Base-by-base conservation (phyloP, 2,797 vertebrate genomes). In the Champsocephalus gunnari region DNA sequence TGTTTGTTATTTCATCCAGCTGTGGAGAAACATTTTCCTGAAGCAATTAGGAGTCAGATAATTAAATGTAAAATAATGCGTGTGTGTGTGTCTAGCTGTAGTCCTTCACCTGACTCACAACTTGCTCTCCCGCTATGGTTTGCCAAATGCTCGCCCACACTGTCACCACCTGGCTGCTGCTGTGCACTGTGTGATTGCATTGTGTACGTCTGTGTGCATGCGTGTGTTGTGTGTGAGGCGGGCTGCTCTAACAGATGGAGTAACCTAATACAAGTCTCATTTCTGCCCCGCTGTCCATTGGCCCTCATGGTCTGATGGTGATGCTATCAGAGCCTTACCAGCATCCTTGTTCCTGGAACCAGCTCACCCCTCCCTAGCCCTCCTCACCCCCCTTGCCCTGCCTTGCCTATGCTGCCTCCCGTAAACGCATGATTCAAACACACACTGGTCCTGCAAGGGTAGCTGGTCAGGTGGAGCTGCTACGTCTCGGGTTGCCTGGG, bases 301-400 rank as follows among this genome's bases (percentile, higher is more conserved):
- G 86, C 89, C 87, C 85, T 90, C 84, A 77, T 72, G 92, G 88
- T 88, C 88, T 59, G 75, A 72, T 82, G 80, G 75, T 86, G 92
- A 95, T 95, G 88, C 83, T 94, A 92, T 95, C 92, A 85, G 78
- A 72, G 71, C 80, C 73, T 94, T 94, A 94, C 93, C 91, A 94
- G 94, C 92, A 95, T 89, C 89, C 88, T 73, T 75, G 79, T 95
- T 94, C 91, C 94, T 82, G 93, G 93, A 95, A 95, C 53, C 73
- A 53, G 81, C 74, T 75, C 60, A 68, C 79, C 83, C 87, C 67
- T 51, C 78, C 79, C 34, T 7, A 38, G 34, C 34, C 34, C 34
- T 38, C 34, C 6, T 38, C 6, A 38, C 34, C 75, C 60, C 21
- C 61, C 62, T 44, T 9, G 9, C 58, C 71, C 77, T 4, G 34